phyloP scores from a whole-genome alignment of 1,140 invertebrate genomes.

The Scaptomyza hsui region DNA sequence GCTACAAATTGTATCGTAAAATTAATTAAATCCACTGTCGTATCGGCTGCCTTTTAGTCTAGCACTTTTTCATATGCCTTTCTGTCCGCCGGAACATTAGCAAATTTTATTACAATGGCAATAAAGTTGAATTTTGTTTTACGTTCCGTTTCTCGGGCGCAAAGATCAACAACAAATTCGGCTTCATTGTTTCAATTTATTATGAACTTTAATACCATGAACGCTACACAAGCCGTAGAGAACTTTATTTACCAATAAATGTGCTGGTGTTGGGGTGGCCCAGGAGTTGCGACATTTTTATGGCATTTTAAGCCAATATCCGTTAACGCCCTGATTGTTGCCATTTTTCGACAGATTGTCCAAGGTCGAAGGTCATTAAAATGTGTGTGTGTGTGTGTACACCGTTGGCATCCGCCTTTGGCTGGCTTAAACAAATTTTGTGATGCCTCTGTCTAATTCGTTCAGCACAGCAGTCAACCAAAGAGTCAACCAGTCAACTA shows the following conservation, averaged over 20 bases:
- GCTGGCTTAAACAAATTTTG: constrained; percentile 41
- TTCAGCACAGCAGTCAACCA: constrained; percentile 6
- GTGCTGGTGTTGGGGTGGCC: neutral
- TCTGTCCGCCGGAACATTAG: constrained; percentile 43
- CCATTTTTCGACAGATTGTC: constrained; percentile 61
- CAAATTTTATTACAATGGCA: constrained; percentile 64
- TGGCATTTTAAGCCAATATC: constrained; percentile 79
- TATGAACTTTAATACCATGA: constrained; percentile 73
- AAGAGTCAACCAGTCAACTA: constrained; percentile 8
- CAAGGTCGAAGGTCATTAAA: constrained; percentile 72
- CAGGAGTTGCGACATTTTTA: constrained; percentile 52
- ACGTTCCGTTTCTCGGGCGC: constrained; percentile 27
- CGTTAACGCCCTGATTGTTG: constrained; percentile 73
- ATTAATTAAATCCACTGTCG: constrained; percentile 68
- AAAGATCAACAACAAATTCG: constrained; percentile 58
- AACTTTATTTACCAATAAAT: constrained; percentile 82
- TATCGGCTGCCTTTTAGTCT: constrained; percentile 5
- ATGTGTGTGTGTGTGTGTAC: constrained; percentile 36
- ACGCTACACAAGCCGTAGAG: neutral
- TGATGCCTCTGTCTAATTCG: constrained; percentile 54
- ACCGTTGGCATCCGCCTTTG: constrained; percentile 43
- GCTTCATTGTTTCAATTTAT: constrained; percentile 80
- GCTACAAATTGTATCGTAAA: constrained; percentile 49
- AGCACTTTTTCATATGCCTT: constrained; percentile 60
- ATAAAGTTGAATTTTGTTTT: constrained; percentile 62